Conservation (phyloP, 2,888 invertebrate genomes). For the Pterostichus madidus region DNA sequence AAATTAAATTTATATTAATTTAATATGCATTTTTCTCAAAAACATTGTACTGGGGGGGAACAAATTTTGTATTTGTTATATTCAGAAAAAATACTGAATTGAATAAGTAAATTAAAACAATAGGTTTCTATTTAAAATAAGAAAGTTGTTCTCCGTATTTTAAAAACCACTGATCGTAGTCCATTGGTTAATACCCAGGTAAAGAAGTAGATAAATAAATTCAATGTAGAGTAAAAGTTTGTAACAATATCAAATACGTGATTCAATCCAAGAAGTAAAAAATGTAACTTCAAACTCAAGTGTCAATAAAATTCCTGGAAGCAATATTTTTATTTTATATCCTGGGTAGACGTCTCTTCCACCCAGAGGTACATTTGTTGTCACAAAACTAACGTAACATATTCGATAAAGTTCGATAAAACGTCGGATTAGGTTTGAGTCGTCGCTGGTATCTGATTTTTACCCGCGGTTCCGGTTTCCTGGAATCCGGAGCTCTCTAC, state of each 20-base stretch:
- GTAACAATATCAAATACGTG: background rate
- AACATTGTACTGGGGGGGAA: too few species aligned
- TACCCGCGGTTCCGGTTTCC: slow-evolving; percentile 13
- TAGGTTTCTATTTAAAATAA: too few species aligned
- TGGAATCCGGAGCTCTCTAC: slow-evolving; percentile 1
- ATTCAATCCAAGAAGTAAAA: background rate
- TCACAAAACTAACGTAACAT: slow-evolving; percentile 42
- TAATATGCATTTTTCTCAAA: too few species aligned
- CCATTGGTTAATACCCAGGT: too few species aligned
- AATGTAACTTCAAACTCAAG: background rate
- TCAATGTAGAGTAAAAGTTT: background rate
- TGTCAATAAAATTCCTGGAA: background rate
- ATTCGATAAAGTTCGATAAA: slow-evolving; percentile 62
- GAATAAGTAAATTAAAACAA: too few species aligned
- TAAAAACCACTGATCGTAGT: too few species aligned
- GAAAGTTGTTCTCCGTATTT: too few species aligned
- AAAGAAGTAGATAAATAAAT: too few species aligned
- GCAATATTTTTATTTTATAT: slow-evolving; percentile 17
- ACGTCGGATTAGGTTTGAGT: slow-evolving; percentile 40
- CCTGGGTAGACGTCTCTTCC: background rate
- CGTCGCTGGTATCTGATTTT: slow-evolving; percentile 51
- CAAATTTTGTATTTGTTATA: too few species aligned
- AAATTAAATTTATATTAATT: too few species aligned
- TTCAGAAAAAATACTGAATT: too few species aligned
- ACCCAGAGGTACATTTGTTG: slow-evolving; percentile 39